Base-by-base conservation (phyloP, 2,797 vertebrate genomes). In the Neomorphus geoffroyi region DNA sequence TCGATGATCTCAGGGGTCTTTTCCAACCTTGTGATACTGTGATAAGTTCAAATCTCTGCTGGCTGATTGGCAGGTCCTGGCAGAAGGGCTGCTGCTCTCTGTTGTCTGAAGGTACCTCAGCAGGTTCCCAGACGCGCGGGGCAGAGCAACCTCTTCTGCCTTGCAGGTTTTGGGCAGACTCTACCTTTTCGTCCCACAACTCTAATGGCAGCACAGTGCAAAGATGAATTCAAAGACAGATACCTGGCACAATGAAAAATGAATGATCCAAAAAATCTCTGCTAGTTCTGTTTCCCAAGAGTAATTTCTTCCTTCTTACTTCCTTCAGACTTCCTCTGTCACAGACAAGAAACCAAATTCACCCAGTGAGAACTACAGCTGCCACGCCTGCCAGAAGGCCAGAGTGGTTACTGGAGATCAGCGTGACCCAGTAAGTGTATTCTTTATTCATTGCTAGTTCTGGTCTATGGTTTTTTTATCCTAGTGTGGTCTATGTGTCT, bases 361-460 rank as follows among this genome's bases (percentile, higher is more conserved):
- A 32, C 23, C 32, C 23, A 30, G 32, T 50, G 61, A 57, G 57
- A 33, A 41, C 13, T 13, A 53, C 39, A 51, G 37, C 43, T 45
- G 45, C 10, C 18, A 4, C 30, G 30, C 16, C 30, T 37, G 19
- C 37, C 37, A 33, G 67, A 41, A 35, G 16, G 28, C 22, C 12
- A 27, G 32, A 41, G 37, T 43, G 53, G 58, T 51, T 51, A 28
- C 32, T 28, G 65, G n/a, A 64, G 27, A 80, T 32, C 32, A 28
- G 8, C 12, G 23, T 45, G n/a, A 61, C 51, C 23, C 28, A 14
- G 2, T 43, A 58, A 57, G 19, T 27, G 11, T 66, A 70, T 84
- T 81, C 37, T 71, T 53, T 77, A 65, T 86, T 91, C 67, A 70
- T 91, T 48, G 48, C 67, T 88, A 69, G 37, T 66, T 90, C 80